These are phyloP conservation scores for Tineola bisselliella DNA, from an alignment of 2,888 invertebrate genomes.

Conservation along the genomic window DNA sequence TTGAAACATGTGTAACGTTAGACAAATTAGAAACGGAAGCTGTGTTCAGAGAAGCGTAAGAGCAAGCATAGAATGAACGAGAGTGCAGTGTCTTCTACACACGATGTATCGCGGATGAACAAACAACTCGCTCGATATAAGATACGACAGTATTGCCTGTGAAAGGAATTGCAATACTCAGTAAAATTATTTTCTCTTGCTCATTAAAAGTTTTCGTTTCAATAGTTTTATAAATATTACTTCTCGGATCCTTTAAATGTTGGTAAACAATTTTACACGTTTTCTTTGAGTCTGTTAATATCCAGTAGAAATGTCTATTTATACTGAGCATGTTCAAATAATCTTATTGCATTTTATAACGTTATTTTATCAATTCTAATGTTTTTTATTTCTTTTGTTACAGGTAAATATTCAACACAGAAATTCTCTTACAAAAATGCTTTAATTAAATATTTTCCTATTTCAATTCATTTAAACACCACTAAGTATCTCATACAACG, in stretches of 20 bases:
- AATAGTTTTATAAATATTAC: slow-evolving; percentile 5
- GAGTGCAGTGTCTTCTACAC: not conserved
- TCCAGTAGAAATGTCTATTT: no score
- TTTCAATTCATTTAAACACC: no score
- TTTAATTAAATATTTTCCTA: no score
- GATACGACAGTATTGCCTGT: slow-evolving; percentile 1
- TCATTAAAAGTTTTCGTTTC: slow-evolving; percentile 5
- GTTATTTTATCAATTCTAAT: not conserved
- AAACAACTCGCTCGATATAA: not conserved
- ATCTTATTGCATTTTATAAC: no score
- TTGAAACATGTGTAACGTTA: slow-evolving; percentile 2
- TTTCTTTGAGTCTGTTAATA: not conserved
- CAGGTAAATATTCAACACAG: not conserved
- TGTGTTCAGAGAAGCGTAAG: not conserved
- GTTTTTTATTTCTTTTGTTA: not conserved
- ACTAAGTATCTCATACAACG: no score
- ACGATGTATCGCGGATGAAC: slow-evolving; percentile 1
- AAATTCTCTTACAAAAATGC: no score
- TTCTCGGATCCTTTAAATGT: not conserved
- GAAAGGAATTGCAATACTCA: slow-evolving; percentile 8
- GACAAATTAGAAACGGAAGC: slow-evolving; percentile 3
- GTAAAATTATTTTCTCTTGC: not conserved
- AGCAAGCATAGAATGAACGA: slow-evolving; percentile 5
- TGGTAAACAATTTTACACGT: not conserved
- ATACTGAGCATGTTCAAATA: no score